Evolutionary conservation across 1,140 invertebrate genomes (phyloP).

Genomic region (Hormaphis cornu): DNA sequence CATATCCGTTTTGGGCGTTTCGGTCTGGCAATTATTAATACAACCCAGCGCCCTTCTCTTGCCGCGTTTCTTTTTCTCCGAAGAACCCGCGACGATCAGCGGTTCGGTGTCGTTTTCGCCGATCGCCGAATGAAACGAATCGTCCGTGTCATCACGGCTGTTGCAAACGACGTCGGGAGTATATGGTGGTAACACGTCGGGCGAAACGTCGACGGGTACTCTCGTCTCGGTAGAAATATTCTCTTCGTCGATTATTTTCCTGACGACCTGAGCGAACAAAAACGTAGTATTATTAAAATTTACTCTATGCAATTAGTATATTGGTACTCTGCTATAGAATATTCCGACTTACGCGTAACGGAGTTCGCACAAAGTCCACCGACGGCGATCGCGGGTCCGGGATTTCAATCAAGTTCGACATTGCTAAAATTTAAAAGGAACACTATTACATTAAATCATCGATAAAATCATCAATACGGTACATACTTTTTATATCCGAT

Average conservation of each 20-base stretch:
- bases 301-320: too few relatives aligned
- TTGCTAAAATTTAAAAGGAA: too few relatives aligned
- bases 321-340: too few relatives aligned
- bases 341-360: neutral
- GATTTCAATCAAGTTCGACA: conserved; percentile 12
- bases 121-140: conserved; percentile 16
- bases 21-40: conserved; percentile 8
- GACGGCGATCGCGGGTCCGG: neutral
- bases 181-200: neutral
- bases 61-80: neutral
- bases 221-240: conserved; percentile 11
- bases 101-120: conserved; percentile 3
- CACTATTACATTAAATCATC: too few relatives aligned
- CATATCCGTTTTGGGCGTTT: conserved; percentile 7
- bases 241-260: conserved; percentile 7
- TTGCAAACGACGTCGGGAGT: neutral
- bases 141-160: neutral
- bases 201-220: neutral
- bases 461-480: too few relatives aligned
- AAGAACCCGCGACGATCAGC: neutral
- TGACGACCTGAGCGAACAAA: neutral
- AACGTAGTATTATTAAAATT: too few relatives aligned
- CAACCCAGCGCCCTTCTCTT: neutral
- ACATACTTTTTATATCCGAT: too few relatives aligned
- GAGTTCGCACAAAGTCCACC: conserved; percentile 4